A percentile compares a stretch with the other conserved stretches of the same genome.
phyloP scores from a whole-genome alignment of 92 coral and sea anemone species.

The Porites cylindrica region DNA sequence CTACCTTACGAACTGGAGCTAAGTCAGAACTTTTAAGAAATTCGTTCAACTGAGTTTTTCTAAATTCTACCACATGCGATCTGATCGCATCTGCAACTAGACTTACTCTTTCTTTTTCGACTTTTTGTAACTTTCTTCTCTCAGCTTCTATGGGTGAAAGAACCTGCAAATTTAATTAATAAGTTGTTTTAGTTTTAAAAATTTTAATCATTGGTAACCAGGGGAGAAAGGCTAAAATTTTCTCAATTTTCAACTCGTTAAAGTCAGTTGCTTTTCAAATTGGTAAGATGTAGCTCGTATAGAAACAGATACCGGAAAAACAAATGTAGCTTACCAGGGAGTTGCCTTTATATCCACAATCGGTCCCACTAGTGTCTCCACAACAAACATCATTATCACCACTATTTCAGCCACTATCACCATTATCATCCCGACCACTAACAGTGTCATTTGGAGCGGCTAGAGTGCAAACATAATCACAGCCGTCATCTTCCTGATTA shows the following conservation, averaged over 20 bases:
- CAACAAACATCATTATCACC: too few species aligned
- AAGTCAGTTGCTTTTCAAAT: too few species aligned
- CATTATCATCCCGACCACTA: conserved; percentile 9
- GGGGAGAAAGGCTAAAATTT: too few species aligned
- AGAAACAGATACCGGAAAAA: too few species aligned
- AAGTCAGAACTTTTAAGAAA: conserved; percentile 1
- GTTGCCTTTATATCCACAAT: too few species aligned
- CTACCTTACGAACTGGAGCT: conserved; percentile 12
- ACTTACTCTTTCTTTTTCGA: conserved; percentile 13
- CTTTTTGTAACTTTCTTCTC: not conserved
- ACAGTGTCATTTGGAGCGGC: not conserved
- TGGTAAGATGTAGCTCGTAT: too few species aligned
- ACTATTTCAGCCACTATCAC: not conserved
- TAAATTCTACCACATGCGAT: not conserved
- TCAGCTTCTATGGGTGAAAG: conserved; percentile 17
- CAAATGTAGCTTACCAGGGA: too few species aligned
- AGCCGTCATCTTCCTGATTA: not conserved
- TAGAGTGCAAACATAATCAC: not conserved
- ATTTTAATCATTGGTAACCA: too few species aligned
- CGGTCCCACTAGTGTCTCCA: too few species aligned
- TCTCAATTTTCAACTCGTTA: too few species aligned
- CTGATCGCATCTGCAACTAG: not conserved
- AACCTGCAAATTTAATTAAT: conserved; percentile 13
- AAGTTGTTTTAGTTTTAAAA: not conserved
- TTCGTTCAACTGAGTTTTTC: not conserved